These are phyloP conservation scores for Drosophila ogumai DNA, from an alignment of 1,140 invertebrate species.

Conservation along the genomic window DNA sequence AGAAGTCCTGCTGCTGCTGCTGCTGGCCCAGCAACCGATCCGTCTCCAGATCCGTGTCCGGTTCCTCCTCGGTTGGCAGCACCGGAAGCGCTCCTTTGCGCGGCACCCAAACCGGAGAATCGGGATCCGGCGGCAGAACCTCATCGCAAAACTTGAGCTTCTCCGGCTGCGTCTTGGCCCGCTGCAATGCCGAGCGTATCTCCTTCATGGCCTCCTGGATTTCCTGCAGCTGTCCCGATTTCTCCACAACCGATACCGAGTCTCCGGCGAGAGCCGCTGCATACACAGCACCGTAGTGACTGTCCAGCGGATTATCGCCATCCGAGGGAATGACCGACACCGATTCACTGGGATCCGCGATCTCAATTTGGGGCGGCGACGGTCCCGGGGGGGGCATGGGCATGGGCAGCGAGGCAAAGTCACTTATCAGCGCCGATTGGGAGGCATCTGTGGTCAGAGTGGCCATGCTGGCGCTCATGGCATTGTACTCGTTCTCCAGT, in stretches of 20 bases:
- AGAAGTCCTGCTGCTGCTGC: conserved; percentile 91
- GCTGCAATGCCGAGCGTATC: conserved; percentile 91
- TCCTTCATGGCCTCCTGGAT: conserved; percentile 92
- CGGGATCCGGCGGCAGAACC: conserved; percentile 68
- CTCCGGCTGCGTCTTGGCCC: conserved; percentile 86
- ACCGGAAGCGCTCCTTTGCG: conserved; percentile 50
- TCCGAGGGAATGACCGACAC: conserved; percentile 8
- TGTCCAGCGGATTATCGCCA: conserved; percentile 12
- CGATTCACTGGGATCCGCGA: conserved; percentile 33
- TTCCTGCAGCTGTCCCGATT: conserved; percentile 34
- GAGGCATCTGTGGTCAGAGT: conserved; percentile 47
- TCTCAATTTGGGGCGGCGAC: conserved; percentile 48
- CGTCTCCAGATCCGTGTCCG: conserved; percentile 95
- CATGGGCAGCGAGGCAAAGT: conserved; percentile 53
- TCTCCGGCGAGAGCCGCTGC: conserved; percentile 55
- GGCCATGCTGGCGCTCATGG: conserved; percentile 46
- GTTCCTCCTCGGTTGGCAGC: conserved; percentile 88
- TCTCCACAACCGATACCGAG: conserved; percentile 24
- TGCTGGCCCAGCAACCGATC: conserved; percentile 95
- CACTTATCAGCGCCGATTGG: conserved; percentile 53
- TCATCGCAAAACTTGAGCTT: conserved; percentile 82
- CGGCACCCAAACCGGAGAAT: conserved; percentile 83
- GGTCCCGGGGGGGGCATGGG: conserved; percentile 23
- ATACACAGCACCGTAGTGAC: conserved; percentile 64
- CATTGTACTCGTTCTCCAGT: conserved; percentile 65